Evolutionary conservation across 2,888 invertebrate species (phyloP), one percentile per base, ranked within the genome.

Genomic region (Eupeodes luniger): DNA sequence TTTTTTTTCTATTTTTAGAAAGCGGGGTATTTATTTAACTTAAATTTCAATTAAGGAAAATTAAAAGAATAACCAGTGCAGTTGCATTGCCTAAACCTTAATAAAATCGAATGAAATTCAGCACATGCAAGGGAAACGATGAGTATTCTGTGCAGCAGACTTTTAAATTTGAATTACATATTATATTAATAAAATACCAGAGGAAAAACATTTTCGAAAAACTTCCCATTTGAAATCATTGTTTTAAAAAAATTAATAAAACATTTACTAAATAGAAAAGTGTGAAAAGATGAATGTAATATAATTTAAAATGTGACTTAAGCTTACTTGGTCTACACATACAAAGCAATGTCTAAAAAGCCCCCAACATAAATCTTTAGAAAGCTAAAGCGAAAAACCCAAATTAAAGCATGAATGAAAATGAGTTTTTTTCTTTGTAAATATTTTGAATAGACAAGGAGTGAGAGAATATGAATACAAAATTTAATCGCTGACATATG

Each of bases 311-410:
- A 11, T 64, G 19, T 64, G 14, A 40, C 7, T 19, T 14, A 19
- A 49, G 47, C 47, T 66, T 66, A 49, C 19, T 53, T 19, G 0
- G n/a, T 69, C 53, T 53, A 70, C 40, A 55, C 55, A 53, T 55
- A 70, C 53, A 70, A 55, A 69, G 69, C 69, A 67, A 47, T 6
- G n/a, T 0, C 67, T 34, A 16, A 5, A 53, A 36, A 70, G 69
- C 11, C 19, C 55, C 7, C 53, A 0, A 62, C 12, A 62, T 36
- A 3, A 34, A 12, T 1, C 7, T 27, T 1, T 5, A 47, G 27
- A 6, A 6, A 47, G 16, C 34, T 1, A 70, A 40, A 69, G 36
- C 16, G 36, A 16, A 1, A 53, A 14, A 62, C 12, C 47, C 34
- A 62, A 59, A 51, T 36, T 27, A 57, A 44, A 72, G 57, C 55